A percentile compares a stretch with the other conserved stretches of the same genome.
These are phyloP conservation scores for Nemoura dubitans DNA, from an alignment of 2,888 invertebrate species.

Conservation along the genomic window DNA sequence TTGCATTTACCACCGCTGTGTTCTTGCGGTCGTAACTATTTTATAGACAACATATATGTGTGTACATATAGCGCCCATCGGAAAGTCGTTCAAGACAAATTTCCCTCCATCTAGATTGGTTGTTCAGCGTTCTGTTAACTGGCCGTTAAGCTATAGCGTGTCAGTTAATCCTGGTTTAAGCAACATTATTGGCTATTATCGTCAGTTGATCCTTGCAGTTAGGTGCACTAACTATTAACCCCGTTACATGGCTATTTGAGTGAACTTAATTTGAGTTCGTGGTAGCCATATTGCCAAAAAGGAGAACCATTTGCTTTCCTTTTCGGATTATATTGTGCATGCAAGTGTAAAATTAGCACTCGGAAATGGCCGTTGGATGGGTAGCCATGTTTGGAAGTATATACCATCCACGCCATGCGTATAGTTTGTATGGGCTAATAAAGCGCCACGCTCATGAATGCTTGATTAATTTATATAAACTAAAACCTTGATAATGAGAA, in stretches of 20 bases:
- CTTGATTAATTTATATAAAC: background rate
- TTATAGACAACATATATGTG: background rate
- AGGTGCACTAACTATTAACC: background rate
- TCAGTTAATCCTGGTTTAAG: background rate
- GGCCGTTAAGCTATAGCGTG: background rate
- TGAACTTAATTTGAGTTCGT: background rate
- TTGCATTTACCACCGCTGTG: background rate
- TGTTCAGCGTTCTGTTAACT: background rate
- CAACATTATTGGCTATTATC: slow-evolving; percentile 7
- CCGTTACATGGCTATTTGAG: background rate
- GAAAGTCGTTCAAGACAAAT: background rate
- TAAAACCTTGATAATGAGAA: slow-evolving; percentile 3
- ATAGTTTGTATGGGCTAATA: background rate
- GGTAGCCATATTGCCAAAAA: background rate
- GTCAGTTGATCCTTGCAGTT: background rate
- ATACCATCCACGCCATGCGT: background rate
- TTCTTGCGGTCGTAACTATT: background rate
- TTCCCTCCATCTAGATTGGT: background rate
- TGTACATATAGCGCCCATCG: background rate
- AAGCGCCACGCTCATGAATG: background rate
- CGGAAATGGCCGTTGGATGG: background rate
- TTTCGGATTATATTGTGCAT: slow-evolving; percentile 4
- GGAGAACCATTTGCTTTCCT: background rate
- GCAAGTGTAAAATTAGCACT: background rate
- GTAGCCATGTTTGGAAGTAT: background rate